A percentile compares a stretch with the other conserved stretches of the same genome.
Conservation (phyloP, 2,113 vertebrate genomes). For the Albula glossodonta region DNA sequence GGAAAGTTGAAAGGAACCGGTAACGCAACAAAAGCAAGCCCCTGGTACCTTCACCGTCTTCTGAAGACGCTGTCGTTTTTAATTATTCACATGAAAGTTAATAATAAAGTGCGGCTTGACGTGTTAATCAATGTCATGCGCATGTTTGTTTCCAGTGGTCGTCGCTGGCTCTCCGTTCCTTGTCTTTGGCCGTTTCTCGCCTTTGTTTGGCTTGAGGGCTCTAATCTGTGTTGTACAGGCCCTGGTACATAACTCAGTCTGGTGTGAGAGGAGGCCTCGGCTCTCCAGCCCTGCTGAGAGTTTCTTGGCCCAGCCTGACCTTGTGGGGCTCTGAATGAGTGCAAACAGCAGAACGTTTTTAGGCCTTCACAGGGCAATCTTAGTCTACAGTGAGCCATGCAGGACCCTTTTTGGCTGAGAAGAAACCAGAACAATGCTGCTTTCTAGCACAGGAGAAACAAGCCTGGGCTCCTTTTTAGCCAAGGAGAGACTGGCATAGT, state of each 20-base stretch:
- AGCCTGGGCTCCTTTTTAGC: background rate
- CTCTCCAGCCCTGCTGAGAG: conserved; percentile 58
- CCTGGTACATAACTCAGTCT: conserved; percentile 60
- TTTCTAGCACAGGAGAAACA: background rate
- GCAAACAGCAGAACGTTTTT: conserved; percentile 46
- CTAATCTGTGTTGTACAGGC: conserved; percentile 69
- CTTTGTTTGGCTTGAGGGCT: conserved; percentile 60
- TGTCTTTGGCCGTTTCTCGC: conserved; percentile 61
- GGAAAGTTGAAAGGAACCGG: background rate
- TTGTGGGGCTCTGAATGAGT: conserved; percentile 52
- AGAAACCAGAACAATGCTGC: background rate
- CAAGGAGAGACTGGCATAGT: background rate
- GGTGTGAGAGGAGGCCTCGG: conserved; percentile 65
- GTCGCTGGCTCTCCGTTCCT: conserved; percentile 53
- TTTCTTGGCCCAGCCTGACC: conserved; percentile 51
- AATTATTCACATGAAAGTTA: background rate
- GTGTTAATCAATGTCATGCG: background rate
- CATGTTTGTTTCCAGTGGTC: conserved; percentile 20
- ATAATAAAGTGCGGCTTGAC: background rate
- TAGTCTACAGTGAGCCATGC: background rate
- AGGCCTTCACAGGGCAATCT: conserved; percentile 17
- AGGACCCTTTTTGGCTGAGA: background rate
- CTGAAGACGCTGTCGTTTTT: background rate
- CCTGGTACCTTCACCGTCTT: background rate
- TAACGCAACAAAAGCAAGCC: background rate